Conservation (phyloP, 1,140 invertebrate genomes). For the Sycophila sp. region DNA sequence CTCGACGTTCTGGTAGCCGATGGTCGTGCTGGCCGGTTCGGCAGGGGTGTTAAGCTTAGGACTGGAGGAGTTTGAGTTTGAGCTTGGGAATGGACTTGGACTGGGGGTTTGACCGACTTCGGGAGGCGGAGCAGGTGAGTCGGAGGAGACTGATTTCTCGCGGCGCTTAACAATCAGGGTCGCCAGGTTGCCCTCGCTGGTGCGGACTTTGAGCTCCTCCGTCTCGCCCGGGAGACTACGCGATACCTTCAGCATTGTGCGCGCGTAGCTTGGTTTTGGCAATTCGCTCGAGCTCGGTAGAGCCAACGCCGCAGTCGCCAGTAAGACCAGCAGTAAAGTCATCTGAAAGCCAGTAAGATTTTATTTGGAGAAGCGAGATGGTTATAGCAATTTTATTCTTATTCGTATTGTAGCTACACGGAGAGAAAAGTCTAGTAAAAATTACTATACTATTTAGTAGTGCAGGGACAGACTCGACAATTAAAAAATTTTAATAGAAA, state of each 20-base stretch:
- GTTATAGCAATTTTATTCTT: too few relatives aligned
- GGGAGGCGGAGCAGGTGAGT: too few relatives aligned
- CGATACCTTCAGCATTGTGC: slow-evolving; percentile 81
- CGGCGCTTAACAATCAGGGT: slow-evolving; percentile 82
- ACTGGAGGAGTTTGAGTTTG: not conserved
- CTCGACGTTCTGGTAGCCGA: slow-evolving; percentile 22
- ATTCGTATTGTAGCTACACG: too few relatives aligned
- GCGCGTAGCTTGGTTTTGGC: slow-evolving; percentile 68
- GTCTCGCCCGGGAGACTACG: slow-evolving; percentile 79
- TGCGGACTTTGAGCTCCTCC: slow-evolving; percentile 79
- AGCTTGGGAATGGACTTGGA: too few relatives aligned
- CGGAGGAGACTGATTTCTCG: slow-evolving; percentile 58
- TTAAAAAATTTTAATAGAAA: too few relatives aligned
- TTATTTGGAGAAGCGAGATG: too few relatives aligned
- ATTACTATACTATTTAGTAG: not conserved
- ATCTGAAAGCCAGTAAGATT: too few relatives aligned
- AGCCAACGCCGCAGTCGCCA: slow-evolving; percentile 32
- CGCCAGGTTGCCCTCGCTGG: slow-evolving; percentile 77
- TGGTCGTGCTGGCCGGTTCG: not conserved
- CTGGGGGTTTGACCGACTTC: too few relatives aligned
- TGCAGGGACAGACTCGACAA: too few relatives aligned
- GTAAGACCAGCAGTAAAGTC: too few relatives aligned
- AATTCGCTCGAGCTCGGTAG: slow-evolving; percentile 40
- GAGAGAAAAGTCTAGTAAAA: too few relatives aligned
- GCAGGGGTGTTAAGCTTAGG: not conserved